Conservation (phyloP, 1,140 invertebrate genomes). For the Megalonaias nervosa region DNA sequence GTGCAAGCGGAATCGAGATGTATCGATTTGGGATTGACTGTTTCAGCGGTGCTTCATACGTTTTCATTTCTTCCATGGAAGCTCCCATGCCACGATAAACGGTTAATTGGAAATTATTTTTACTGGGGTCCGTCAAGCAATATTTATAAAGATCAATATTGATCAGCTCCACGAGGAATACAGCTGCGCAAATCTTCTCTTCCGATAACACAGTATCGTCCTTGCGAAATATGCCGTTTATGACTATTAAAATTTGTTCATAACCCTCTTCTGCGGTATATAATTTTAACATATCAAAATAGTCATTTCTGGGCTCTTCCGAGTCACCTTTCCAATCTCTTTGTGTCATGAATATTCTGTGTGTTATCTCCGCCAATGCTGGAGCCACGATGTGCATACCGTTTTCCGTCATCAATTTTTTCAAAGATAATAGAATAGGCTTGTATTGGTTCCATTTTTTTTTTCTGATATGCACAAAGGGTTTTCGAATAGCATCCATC, state of each 20-base stretch:
- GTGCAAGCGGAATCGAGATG: conserved; percentile 36
- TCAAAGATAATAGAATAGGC: conserved; percentile 7
- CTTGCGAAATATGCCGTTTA: conserved; percentile 34
- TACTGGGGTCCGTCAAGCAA: conserved; percentile 21
- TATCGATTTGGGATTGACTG: conserved; percentile 30
- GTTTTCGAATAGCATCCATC: conserved; percentile 26
- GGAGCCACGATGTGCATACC: conserved; percentile 11
- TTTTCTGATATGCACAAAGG: conserved; percentile 25
- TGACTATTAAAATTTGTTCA: conserved; percentile 14
- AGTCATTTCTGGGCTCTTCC: conserved; percentile 5
- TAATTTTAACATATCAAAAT: conserved; percentile 28
- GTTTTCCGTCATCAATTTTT: conserved; percentile 4
- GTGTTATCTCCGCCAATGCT: not conserved
- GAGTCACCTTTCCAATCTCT: conserved; percentile 8
- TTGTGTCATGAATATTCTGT: conserved; percentile 9
- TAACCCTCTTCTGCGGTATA: conserved; percentile 44
- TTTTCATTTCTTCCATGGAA: conserved; percentile 16
- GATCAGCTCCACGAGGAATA: conserved; percentile 42
- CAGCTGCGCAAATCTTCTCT: conserved; percentile 26
- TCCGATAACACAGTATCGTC: conserved; percentile 14
- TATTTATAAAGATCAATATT: conserved; percentile 45
- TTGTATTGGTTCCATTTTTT: conserved; percentile 25
- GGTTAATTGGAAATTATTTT: conserved; percentile 20
- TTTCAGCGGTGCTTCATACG: conserved; percentile 16
- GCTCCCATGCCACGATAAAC: conserved; percentile 41